Base-by-base conservation (phyloP, 1,140 invertebrate species). In the Saccostrea glomerata region DNA sequence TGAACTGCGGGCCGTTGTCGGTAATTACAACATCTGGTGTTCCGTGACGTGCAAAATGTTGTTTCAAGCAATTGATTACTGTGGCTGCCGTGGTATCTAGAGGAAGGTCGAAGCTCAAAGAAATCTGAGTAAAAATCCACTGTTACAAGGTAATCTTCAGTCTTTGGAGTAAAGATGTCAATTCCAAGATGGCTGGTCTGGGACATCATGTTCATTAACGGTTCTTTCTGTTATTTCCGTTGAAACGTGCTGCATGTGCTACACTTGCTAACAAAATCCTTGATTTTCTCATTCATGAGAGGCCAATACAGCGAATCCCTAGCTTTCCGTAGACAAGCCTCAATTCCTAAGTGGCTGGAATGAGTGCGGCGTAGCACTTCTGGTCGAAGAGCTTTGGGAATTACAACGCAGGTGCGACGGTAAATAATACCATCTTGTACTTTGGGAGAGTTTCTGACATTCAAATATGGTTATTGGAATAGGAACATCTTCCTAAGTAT, bases 1-100 rank as follows among this genome's bases (percentile, higher is more conserved):
- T 73, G 84, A 91, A 93, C 55, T 91, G 88, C 15, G 90, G 90
- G 30, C 91, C 90, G 86, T 91, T 91, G 82, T 92, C 91, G n/a
- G n/a, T n/a, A n/a, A n/a, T n/a, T n/a, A n/a, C n/a, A n/a, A n/a
- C n/a, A n/a, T n/a, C n/a, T n/a, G 91, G 91, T 54, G 87, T 87
- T 56, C 91, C 91, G 85, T 91, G 89, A 5, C 88, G 55, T 7
- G 90, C 88, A 58, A 92, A 90, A 63, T 89, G 85, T 47, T 55
- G 60, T 87, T 89, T 91, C 60, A 92, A n/a, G 47, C 89, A 85
- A 1, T 40, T 66, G 47, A 89, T 88, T 0, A 91, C 87, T 25
- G 86, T 85, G 5, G n/a, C 73, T 25, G 88, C 84, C 60, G 84
- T 60, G 2, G 84, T 83, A 87, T 87, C 77, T 15, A 1, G 2